Base-by-base conservation (phyloP, 2,113 vertebrate species). In the Oncorhynchus kisutch region DNA sequence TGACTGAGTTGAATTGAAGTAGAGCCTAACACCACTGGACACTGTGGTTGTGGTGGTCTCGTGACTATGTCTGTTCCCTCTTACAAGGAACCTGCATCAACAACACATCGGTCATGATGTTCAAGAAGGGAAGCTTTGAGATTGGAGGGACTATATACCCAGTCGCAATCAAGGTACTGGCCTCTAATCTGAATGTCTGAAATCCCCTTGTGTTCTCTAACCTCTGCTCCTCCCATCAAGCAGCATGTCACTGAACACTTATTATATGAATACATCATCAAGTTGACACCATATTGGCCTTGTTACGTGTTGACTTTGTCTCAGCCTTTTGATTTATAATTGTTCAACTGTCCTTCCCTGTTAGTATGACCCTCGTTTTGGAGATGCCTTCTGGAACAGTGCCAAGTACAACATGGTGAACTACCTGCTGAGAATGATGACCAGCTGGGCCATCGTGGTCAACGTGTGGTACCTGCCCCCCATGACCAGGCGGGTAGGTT, bases 61-160 rank as follows among this genome's bases (percentile, higher is more conserved):
- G 7, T n/a, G 20, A 67, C 51, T 31, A 27, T 70, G 18, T 71
- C 13, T 83, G 8, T 74, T 54, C 54, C 51, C 65, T 66, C 48
- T 73, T 57, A 48, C 83, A 99, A 99, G 97, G 97, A 77, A 99
- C 97, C 70, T 99, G 97, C 78, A 94, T 99, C 88, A 99, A 99
- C 83, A 99, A 99, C 83, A 99, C 97, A 1, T 99, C 97, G 0
- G 97, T 99, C 78, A 98, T 99, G 97, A 99, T 99, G 97, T 99
- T 99, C 82, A 99, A 98, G 90, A 99, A 99, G 73, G 97, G 97
- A 80, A 99, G 97, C 88, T 99, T 99, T 91, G 97, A 98, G 88
- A 97, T 98, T 3, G 97, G 96, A 91, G 96, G 95, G 4, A 97
- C 93, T 0, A 98, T 99, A 67, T 93, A 98, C 79, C 97, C 97